Evolutionary conservation across 2,888 invertebrate species (phyloP), one percentile per base, ranked within the genome.

Genomic region (Chloroclystis v-ata): DNA sequence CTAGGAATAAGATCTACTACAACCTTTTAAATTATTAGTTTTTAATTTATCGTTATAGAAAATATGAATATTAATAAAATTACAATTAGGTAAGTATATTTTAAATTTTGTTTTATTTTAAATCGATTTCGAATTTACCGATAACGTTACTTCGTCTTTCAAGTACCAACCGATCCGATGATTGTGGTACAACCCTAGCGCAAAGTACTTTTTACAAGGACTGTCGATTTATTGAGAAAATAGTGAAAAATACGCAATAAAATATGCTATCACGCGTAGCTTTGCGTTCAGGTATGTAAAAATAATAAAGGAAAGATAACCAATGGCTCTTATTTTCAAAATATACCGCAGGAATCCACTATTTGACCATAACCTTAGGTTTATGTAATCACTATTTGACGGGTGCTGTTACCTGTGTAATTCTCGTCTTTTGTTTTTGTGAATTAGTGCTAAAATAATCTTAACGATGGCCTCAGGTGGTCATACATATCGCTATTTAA

Each of bases 191-290:
- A 59, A 48, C 79, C 67, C 81, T 81, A 81, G 61, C 75, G 75
- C 71, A 71, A 77, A 75, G 78, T 76, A 73, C 62, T 65, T 73
- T 75, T 72, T 68, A 28, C 49, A 49, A 56, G 60, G 74, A 57
- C 72, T 77, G 79, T 77, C 72, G 77, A 67, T 67, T 71, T 72
- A 70, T 67, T 47, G 55, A 41, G 65, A 69, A 56, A 69, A 61
- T 60, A 58, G 61, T 63, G 38, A 51, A 70, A 69, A 71, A 72
- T 75, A 63, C 61, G 60, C 61, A 58, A 60, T 55, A 59, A 63
- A 90, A 89, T 87, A 92, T 92, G 92, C 82, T 92, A 75, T 92
- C 92, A 63, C 91, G 92, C 70, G 89, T 90, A 76, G 90, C 91
- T 79, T 86, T 92, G 79, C 89, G 92, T 77, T 88, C 92, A 88